Evolutionary conservation across 1,140 invertebrate species (phyloP).

Genomic region (Cotesia typhae): DNA sequence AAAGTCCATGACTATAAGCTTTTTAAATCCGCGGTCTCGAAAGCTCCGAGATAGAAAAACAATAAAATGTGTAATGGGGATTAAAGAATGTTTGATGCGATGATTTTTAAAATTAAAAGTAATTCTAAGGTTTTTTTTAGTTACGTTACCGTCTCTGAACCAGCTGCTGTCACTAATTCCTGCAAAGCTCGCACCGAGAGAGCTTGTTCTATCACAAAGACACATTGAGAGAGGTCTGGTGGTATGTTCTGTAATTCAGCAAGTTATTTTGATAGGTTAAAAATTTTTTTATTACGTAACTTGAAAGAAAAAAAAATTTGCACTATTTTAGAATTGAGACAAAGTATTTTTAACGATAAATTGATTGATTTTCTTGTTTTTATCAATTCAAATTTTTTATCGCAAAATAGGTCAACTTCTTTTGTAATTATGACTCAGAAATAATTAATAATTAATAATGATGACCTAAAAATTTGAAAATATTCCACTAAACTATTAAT

Average conservation of each 20-base stretch:
- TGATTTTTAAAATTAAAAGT: neutral
- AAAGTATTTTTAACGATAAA: no score
- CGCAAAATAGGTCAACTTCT: no score
- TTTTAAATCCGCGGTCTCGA: no score
- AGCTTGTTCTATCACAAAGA: conserved; percentile 99
- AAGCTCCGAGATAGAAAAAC: neutral
- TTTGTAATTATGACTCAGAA: no score
- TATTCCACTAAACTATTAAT: no score
- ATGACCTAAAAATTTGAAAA: no score
- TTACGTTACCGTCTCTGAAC: conserved; percentile 83
- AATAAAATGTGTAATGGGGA: neutral
- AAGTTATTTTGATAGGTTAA: conserved; percentile 28
- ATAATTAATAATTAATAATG: no score
- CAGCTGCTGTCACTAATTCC: conserved; percentile 94
- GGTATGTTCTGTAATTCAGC: conserved; percentile 83
- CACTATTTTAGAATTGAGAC: no score
- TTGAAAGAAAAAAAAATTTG: conserved; percentile 8
- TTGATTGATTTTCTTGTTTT: no score
- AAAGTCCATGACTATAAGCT: no score
- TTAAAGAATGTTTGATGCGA: no score
- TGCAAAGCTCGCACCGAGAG: conserved; percentile 97
- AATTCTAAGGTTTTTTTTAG: conserved; percentile 7
- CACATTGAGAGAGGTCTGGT: conserved; percentile 96
- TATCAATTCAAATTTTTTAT: no score
- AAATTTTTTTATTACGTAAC: neutral